These are phyloP conservation scores for Ypsolopha scabrella DNA, from an alignment of 2,888 invertebrate genomes.

Conservation along the genomic window DNA sequence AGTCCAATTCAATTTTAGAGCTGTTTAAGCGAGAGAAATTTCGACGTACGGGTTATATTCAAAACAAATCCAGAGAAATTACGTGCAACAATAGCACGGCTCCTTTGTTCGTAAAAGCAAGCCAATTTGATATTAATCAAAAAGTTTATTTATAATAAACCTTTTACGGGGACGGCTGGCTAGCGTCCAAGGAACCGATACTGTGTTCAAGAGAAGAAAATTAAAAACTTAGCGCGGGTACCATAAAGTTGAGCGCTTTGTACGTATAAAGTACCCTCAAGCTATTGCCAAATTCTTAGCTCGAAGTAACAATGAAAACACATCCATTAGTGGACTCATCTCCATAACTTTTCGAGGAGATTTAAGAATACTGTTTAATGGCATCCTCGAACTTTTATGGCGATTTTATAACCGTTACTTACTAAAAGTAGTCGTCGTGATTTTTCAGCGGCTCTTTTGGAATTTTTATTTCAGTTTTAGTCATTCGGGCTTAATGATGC, in stretches of 20 bases:
- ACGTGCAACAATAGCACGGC: neutral
- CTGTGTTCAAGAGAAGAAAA: slow-evolving; percentile 6
- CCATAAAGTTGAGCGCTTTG: slow-evolving; percentile 6
- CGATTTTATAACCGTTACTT: slow-evolving; percentile 2
- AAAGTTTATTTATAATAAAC: slow-evolving; percentile 7
- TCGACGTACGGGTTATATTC: neutral
- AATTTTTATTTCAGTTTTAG: no score
- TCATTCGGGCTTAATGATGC: no score
- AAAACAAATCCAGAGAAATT: neutral
- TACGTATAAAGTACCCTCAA: slow-evolving; percentile 3
- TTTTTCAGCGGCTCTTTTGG: no score
- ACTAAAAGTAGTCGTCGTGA: neutral
- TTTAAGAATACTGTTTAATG: slow-evolving; percentile 1
- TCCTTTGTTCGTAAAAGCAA: neutral
- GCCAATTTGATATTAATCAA: slow-evolving; percentile 1
- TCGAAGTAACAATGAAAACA: slow-evolving; percentile 8
- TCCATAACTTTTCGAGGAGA: slow-evolving; percentile 2
- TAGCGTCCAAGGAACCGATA: slow-evolving; percentile 4
- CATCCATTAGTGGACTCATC: slow-evolving; percentile 8
- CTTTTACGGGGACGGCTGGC: slow-evolving; percentile 7
- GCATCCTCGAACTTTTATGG: neutral
- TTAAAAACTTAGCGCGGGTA: slow-evolving; percentile 7
- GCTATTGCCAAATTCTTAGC: slow-evolving; percentile 8
- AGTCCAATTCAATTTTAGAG: no score
- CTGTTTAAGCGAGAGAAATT: neutral